Evolutionary conservation across 2,888 invertebrate species (phyloP).

Genomic region (Odontocolon sp.): DNA sequence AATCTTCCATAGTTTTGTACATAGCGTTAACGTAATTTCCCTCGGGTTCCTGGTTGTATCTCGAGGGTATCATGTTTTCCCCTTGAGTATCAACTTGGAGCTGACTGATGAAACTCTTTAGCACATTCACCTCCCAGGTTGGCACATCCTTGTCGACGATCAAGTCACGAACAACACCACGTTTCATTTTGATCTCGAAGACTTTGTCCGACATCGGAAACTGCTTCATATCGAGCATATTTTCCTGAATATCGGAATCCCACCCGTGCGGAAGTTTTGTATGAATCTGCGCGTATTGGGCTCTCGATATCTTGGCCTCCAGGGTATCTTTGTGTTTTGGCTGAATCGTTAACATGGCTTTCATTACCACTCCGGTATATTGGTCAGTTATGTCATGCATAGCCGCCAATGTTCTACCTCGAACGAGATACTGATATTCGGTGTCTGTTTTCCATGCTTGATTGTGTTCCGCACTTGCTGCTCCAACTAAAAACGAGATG

Average conservation of each 20-base stretch:
- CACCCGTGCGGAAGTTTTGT: slow-evolving; percentile 82
- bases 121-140: slow-evolving; percentile 86
- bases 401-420: slow-evolving; percentile 83
- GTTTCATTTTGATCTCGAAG: slow-evolving; percentile 84
- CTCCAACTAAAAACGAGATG: too few relatives aligned
- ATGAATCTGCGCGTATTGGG: slow-evolving; percentile 83
- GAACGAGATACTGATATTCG: slow-evolving; percentile 77
- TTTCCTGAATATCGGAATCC: slow-evolving; percentile 81
- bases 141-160: slow-evolving; percentile 82
- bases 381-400: slow-evolving; percentile 83
- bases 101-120: slow-evolving; percentile 87
- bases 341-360: slow-evolving; percentile 83
- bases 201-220: slow-evolving; percentile 83
- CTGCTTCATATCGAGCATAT: slow-evolving; percentile 82
- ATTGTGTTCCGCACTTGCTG: slow-evolving; percentile 58
- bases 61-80: slow-evolving; percentile 81
- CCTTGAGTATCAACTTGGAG: slow-evolving; percentile 86
- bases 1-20: slow-evolving; percentile 87
- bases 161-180: slow-evolving; percentile 85
- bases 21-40: slow-evolving; percentile 82
- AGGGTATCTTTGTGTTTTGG: slow-evolving; percentile 82
- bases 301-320: slow-evolving; percentile 81
- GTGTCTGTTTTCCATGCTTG: slow-evolving; percentile 75
- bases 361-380: slow-evolving; percentile 82
- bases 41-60: slow-evolving; percentile 72